Percentiles rank a stretch among this genome's conserved stretches.
Conservation (phyloP, 2,797 vertebrate species). For the Characodon lateralis region DNA sequence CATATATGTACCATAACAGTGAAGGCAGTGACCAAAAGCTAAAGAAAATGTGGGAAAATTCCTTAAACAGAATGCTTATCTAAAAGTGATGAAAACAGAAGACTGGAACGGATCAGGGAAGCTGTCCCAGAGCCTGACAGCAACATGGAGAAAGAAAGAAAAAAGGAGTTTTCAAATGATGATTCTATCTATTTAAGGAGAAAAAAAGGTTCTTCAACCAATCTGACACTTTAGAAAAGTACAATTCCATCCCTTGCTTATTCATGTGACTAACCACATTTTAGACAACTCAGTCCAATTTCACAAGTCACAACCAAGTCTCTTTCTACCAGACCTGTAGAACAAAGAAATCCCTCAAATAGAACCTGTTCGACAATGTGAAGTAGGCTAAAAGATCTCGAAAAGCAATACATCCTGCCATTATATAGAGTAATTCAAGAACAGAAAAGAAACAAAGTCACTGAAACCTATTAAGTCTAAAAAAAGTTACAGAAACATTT, state of each 20-base stretch:
- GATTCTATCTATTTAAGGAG: neutral
- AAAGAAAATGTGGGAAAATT: neutral
- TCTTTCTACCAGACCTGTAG: no score
- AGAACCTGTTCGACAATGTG: no score
- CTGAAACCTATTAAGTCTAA: neutral
- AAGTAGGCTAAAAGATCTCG: neutral
- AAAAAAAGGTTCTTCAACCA: neutral
- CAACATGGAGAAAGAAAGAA: neutral
- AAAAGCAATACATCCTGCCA: no score
- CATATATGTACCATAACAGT: neutral
- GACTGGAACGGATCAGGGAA: neutral
- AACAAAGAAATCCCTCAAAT: no score
- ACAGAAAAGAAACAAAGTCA: no score
- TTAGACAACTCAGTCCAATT: neutral
- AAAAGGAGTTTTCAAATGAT: neutral
- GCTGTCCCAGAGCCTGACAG: no score
- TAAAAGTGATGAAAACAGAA: neutral
- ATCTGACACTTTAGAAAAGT: neutral
- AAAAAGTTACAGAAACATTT: neutral
- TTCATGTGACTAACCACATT: neutral
- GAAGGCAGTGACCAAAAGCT: neutral
- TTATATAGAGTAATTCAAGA: no score
- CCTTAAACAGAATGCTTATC: neutral
- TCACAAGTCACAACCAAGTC: neutral
- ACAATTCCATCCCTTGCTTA: neutral